Base-by-base conservation (phyloP, 2,888 invertebrate species). In the Andrena praecox region DNA sequence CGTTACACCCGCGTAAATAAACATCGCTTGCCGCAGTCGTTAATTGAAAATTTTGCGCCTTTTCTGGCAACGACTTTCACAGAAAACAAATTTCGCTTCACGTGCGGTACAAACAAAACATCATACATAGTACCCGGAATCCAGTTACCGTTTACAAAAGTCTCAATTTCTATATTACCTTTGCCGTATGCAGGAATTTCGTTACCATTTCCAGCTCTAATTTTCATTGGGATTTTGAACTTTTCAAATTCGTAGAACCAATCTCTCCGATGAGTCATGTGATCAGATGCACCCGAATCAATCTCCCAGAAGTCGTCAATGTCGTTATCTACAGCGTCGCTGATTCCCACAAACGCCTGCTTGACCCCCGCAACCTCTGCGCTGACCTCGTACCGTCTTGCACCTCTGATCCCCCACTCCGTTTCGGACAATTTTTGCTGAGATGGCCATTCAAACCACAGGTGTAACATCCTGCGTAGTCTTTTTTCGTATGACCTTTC, bases 341-440 rank as follows among this genome's bases (percentile, higher is more conserved):
- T 33, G 29, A 16, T 12, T n/a, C 31, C 67, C 8, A 67, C 7
- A 3, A 50, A 67, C 29, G 52, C 52, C 29, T 67, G 66, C 0
- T 10, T 67, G 62, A 63, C 3, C 33, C 33, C n/a, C 10, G 62
- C 20, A n/a, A 20, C 33, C 33, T 20, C 33, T 62, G 62, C n/a
- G 31, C 20, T 4, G 20, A 52, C 0, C 29, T n/a, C 10, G 33
- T 24, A 24, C n/a, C 20, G 4, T 62, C n/a, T 20, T 33, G n/a
- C 31, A 33, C 24, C 24, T 12, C 62, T 24, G 24, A 67, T 16
- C 20, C n/a, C 20, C 50, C 67, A 5, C 33, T 52, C 33, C n/a
- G n/a, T 50, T 52, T 67, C 2, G 33, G 24, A 33, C 68, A 68
- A 68, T 33, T 68, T 68, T 33, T 68, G 31, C 68, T 68, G 5